Conservation (phyloP, 2,113 vertebrate species). For the Australoheros scitulus region DNA sequence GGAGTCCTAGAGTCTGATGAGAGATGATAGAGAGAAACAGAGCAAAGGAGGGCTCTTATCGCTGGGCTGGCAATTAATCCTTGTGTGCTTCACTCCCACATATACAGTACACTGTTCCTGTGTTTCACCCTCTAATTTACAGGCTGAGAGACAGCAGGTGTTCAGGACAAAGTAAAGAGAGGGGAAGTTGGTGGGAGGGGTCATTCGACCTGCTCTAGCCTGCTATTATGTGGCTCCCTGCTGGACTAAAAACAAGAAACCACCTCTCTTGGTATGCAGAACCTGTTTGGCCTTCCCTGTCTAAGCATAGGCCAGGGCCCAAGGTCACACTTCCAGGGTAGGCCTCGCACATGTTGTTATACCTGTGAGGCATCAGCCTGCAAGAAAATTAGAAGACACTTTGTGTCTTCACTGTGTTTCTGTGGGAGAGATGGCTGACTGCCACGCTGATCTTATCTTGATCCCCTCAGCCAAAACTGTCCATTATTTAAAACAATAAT, state of each 20-base stretch:
- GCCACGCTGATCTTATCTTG: constrained; percentile 42
- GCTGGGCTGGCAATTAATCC: constrained; percentile 61
- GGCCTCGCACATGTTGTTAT: constrained; percentile 58
- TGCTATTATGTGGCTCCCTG: constrained; percentile 57
- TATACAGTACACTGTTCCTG: constrained; percentile 51
- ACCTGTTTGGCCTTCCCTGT: constrained; percentile 54
- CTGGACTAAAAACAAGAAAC: constrained; percentile 55
- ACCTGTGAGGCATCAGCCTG: constrained; percentile 39
- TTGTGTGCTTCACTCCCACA: constrained; percentile 44
- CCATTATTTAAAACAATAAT: constrained; percentile 44
- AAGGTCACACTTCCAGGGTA: constrained; percentile 63
- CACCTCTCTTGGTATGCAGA: constrained; percentile 67
- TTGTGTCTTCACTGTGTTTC: constrained; percentile 35
- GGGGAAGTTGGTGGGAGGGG: constrained; percentile 51
- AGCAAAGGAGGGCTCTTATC: constrained; percentile 53
- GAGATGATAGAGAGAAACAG: constrained; percentile 27
- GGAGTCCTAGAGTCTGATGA: constrained; percentile 27
- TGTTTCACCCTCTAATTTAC: constrained; percentile 71
- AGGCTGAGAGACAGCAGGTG: constrained; percentile 70
- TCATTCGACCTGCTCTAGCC: constrained; percentile 30
- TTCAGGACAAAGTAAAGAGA: constrained; percentile 64
- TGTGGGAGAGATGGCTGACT: constrained; percentile 42
- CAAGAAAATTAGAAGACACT: constrained; percentile 53
- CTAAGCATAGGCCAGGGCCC: constrained; percentile 44
- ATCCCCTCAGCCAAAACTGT: constrained; percentile 29